A percentile compares a stretch with the other conserved stretches of the same genome.
phyloP scores from a whole-genome alignment of 2,888 invertebrate species.

The Unio pictorum region DNA sequence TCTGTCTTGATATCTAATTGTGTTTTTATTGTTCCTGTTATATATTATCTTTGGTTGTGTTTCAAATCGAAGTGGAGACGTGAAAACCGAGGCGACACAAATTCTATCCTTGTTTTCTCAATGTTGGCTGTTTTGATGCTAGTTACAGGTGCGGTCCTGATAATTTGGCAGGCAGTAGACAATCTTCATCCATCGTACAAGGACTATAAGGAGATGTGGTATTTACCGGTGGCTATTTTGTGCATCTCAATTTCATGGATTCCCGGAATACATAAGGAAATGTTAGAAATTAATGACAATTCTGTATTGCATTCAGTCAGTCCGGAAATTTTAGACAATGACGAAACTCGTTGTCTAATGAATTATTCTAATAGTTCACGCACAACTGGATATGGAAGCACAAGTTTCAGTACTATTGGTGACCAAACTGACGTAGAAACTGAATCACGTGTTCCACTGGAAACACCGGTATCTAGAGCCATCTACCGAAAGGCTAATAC shows the following conservation, averaged over 20 bases:
- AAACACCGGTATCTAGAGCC: too few relatives aligned
- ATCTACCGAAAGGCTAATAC: too few relatives aligned
- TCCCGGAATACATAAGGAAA: slow-evolving; percentile 32
- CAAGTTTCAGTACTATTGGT: too few relatives aligned
- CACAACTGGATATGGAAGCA: too few relatives aligned
- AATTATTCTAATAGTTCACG: too few relatives aligned
- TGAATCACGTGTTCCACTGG: too few relatives aligned
- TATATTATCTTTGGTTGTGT: too few relatives aligned
- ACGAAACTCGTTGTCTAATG: too few relatives aligned
- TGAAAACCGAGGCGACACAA: too few relatives aligned
- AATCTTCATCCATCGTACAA: not conserved
- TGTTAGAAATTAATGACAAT: slow-evolving; percentile 7
- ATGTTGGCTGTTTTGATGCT: slow-evolving; percentile 24
- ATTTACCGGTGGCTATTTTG: slow-evolving; percentile 34
- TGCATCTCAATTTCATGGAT: slow-evolving; percentile 51
- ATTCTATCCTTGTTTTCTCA: slow-evolving; percentile 6
- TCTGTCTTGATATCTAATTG: slow-evolving; percentile 43
- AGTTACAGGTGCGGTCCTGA: slow-evolving; percentile 22
- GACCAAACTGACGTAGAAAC: too few relatives aligned
- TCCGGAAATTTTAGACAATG: not conserved
- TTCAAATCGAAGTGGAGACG: too few relatives aligned
- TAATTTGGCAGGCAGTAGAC: slow-evolving; percentile 6
- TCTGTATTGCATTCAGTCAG: not conserved
- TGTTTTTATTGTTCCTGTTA: slow-evolving; percentile 42
- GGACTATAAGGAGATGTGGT: slow-evolving; percentile 22